Evolutionary conservation across 2,888 invertebrate genomes (phyloP), one percentile per base, ranked within the genome.

Genomic region (Linyphia triangularis): DNA sequence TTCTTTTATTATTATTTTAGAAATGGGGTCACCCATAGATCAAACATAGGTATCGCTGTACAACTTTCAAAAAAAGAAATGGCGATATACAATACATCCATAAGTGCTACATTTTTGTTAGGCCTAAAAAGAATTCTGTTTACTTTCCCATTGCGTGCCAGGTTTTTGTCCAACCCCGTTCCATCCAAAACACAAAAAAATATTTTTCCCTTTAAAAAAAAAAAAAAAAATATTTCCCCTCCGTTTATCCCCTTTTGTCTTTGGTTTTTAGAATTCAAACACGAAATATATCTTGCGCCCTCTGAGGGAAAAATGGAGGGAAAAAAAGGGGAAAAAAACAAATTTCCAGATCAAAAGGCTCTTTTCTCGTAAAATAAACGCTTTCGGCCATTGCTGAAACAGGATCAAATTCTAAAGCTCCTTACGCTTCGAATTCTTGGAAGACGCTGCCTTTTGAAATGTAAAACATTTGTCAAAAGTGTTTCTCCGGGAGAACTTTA

Each of bases 341-440:
- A 51, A 51, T 51, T 51, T 51, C n/a, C n/a, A 16, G 51, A 51
- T 51, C 51, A 0, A n/a, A 51, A 51, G 51, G n/a, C 16, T 1
- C 16, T 13, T 0, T 16, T n/a, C 51, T 51, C n/a, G 51, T 51
- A 10, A 51, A 51, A 51, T 51, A 51, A 51, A 51, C 51, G 51
- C 51, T 51, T 9, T 43, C 43, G 43, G 43, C 43, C 43, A 43
- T 43, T 43, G 51, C 16, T n/a, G 1, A 51, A 51, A 51, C 51
- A 51, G 51, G 51, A 51, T 51, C 51, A 51, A 51, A 51, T 51
- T 51, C 51, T n/a, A 51, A 51, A 51, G 51, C 51, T 33, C 33
- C 33, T 33, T 33, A 33, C 51, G 51, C 16, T 16, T 51, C 51
- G 51, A 51, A n/a, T 51, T n/a, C 51, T 51, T 5, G 5, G 51